Evolutionary conservation across 2,888 invertebrate genomes (phyloP).

Genomic region (Masnerella sp.): DNA sequence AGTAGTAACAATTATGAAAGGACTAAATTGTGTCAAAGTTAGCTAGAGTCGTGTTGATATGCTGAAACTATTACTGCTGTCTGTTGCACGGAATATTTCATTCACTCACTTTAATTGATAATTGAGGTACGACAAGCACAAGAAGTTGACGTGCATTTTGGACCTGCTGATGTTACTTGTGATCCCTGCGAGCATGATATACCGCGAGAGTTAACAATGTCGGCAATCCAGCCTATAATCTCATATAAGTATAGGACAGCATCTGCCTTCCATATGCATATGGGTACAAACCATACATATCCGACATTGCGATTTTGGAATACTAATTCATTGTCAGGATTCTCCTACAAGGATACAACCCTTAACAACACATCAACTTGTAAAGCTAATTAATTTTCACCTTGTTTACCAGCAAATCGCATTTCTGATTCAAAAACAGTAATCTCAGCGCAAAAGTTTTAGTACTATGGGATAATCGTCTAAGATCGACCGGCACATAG

Average conservation of each 20-base stretch:
- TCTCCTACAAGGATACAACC: constrained; percentile 2
- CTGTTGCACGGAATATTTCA: constrained; percentile 16
- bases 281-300: constrained; percentile 60
- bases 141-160: constrained; percentile 23
- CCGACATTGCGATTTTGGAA: constrained; percentile 34
- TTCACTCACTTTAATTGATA: constrained; percentile 27
- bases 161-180: constrained; percentile 13
- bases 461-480: no score
- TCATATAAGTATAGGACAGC: constrained; percentile 55
- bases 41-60: no score
- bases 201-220: constrained; percentile 66
- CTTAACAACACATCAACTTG: not conserved
- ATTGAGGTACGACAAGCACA: constrained; percentile 20
- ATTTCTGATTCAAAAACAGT: no score
- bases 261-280: constrained; percentile 55
- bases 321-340: constrained; percentile 34
- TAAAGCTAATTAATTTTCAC: constrained; percentile 1
- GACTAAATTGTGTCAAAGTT: no score
- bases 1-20: no score
- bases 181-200: constrained; percentile 17
- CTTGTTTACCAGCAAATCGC: no score
- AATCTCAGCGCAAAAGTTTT: no score
- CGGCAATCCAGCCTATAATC: constrained; percentile 62
- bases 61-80: constrained; percentile 7
- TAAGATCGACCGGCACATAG: no score